Base-by-base conservation (phyloP, 2,797 vertebrate species). In the Anabacerthia variegaticeps region DNA sequence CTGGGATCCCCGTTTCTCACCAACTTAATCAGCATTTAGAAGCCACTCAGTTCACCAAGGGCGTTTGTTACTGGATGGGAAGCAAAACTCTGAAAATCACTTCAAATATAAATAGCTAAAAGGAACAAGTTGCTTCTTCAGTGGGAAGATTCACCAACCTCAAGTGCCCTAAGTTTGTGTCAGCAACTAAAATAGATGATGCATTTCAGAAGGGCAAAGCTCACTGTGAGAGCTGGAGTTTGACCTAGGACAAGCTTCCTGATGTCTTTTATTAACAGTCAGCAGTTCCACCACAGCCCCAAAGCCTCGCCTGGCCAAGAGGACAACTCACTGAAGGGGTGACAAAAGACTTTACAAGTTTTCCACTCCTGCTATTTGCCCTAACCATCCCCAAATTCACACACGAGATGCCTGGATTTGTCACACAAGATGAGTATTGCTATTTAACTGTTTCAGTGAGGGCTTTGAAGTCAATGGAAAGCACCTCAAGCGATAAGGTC, bases 201-300 rank as follows among this genome's bases (percentile, higher is more conserved):
- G 69, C 46, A n/a, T 62, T 83, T 72, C 90, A 84, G 56, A 56
- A 28, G 46, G 73, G 69, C 66, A 92, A 84, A 92, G 58, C 73
- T 94, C 73, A 27, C 46, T 0, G 0, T 8, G 9, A 85, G 65
- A 85, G 66, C 65, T 83, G 72, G 68, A 88, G 41, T 90, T 89
- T 89, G 79, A 88, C 88, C 85, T 41, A 54, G 76, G 39, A 80
- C 52, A 26, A 55, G 56, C 18, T 59, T 82, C 46, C 58, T 9
- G n/a, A 4, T 24, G 39, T 8, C 26, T 91, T 74, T 84, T 41
- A n/a, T 74, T n/a, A 30, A 65, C 32, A 73, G 61, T 37, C 85
- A 93, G 82, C 36, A 85, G 36, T 14, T 62, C 72, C 61, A 83
- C 41, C 1, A 1, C 36, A 58, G 51, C 49, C 80, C 56, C 49